A percentile compares a stretch with the other conserved stretches of the same genome.
Conservation (phyloP, 2,113 vertebrate genomes). For the Alethe castanea region DNA sequence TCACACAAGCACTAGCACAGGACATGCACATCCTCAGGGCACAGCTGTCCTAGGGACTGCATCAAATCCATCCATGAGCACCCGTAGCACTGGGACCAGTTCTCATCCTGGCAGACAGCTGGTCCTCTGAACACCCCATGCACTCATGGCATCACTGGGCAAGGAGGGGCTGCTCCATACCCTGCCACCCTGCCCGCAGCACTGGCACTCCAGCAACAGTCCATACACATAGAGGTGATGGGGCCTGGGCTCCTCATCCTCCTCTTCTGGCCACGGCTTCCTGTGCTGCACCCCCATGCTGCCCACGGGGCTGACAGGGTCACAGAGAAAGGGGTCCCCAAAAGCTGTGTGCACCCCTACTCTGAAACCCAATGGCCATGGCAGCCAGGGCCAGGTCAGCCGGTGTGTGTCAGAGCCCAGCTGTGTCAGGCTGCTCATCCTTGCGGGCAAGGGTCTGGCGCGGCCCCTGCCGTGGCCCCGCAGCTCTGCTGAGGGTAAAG, state of each 20-base stretch:
- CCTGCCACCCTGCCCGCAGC: not conserved
- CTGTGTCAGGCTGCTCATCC: no score
- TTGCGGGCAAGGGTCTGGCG: accelerated
- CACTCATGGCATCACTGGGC: accelerated
- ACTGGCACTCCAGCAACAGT: not conserved
- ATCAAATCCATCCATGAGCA: not conserved
- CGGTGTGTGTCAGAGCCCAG: accelerated
- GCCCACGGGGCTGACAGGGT: not conserved
- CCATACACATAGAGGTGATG: accelerated
- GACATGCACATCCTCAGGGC: accelerated
- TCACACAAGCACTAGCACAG: not conserved
- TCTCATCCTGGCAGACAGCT: accelerated
- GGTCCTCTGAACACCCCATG: not conserved
- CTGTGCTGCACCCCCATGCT: accelerated
- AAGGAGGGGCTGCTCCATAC: not conserved
- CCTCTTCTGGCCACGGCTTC: not conserved
- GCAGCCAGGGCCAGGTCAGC: accelerated
- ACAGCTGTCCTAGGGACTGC: not conserved
- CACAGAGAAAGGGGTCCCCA: not conserved
- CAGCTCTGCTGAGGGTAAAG: not conserved
- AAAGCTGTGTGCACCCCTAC: not conserved
- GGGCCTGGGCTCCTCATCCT: not conserved
- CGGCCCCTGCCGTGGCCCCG: accelerated
- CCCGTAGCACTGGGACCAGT: accelerated
- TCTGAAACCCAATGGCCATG: not conserved